A percentile compares a stretch with the other conserved stretches of the same genome.
phyloP scores from a whole-genome alignment of 2,797 vertebrate genomes.

The Malacoctenus gilli region DNA sequence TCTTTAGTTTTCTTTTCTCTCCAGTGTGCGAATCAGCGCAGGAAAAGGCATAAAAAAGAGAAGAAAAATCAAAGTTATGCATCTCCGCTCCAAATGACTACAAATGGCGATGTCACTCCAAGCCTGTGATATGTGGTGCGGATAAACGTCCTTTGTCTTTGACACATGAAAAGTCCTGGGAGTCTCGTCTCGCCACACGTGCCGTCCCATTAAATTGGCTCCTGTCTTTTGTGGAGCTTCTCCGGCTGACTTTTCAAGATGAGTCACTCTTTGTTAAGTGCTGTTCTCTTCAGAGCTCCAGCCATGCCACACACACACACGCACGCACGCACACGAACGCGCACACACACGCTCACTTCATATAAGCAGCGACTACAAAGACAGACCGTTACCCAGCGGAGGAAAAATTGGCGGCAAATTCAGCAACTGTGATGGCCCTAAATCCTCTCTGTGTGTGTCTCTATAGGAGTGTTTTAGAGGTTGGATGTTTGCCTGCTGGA shows the following conservation, averaged over 20 bases:
- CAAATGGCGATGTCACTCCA: slow-evolving; percentile 42
- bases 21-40: slow-evolving; percentile 51
- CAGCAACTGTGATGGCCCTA: slow-evolving; percentile 47
- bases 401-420: slow-evolving; percentile 50
- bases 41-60: slow-evolving; percentile 45
- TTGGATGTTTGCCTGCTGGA: slow-evolving; percentile 56
- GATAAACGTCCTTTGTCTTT: slow-evolving; percentile 53
- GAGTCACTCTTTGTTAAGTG: slow-evolving; percentile 63
- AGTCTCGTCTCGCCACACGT: slow-evolving; percentile 40
- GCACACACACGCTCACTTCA: slow-evolving; percentile 31
- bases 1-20: slow-evolving; percentile 31
- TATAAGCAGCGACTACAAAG: slow-evolving; percentile 61
- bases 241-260: slow-evolving; percentile 59
- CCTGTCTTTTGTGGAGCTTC: slow-evolving; percentile 44
- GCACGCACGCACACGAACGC: not conserved
- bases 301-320: slow-evolving; percentile 21
- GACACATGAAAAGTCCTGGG: slow-evolving; percentile 48
- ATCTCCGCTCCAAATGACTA: slow-evolving; percentile 32
- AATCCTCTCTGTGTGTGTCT: slow-evolving; percentile 39
- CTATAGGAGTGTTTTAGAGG: slow-evolving; percentile 38
- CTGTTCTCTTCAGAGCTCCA: slow-evolving; percentile 50
- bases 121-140: slow-evolving; percentile 57
- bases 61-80: slow-evolving; percentile 40
- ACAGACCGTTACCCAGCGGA: slow-evolving; percentile 54
- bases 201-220: slow-evolving; percentile 52